Evolutionary conservation across 1,140 invertebrate genomes (phyloP).

Genomic region (Drosophila baimaii): DNA sequence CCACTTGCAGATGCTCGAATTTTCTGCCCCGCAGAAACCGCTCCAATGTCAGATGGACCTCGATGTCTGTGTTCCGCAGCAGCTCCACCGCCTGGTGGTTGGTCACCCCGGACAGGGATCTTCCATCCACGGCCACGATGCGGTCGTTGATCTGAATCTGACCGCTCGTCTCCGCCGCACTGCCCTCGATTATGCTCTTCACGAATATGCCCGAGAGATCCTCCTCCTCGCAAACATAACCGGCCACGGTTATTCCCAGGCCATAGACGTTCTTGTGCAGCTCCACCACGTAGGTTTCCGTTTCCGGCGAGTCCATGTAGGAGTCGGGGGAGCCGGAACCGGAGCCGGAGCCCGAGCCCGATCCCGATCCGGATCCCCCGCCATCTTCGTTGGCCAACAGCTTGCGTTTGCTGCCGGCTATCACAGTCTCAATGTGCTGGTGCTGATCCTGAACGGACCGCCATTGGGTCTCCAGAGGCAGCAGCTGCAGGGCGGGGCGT

Average conservation of each 20-base stretch:
- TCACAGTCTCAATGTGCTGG: constrained; percentile 72
- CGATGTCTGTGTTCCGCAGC: constrained; percentile 91
- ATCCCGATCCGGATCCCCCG: constrained; percentile 44
- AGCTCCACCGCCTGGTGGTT: constrained; percentile 96
- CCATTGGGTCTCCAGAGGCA: constrained; percentile 66
- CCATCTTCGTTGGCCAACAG: constrained; percentile 54
- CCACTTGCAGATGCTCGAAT: constrained; percentile 94
- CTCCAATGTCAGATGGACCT: constrained; percentile 91
- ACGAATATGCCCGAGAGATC: constrained; percentile 96
- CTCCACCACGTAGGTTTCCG: constrained; percentile 87
- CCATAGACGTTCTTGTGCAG: constrained; percentile 88
- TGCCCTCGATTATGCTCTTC: constrained; percentile 96
- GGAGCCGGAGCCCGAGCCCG: constrained; percentile 46
- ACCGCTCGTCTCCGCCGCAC: constrained; percentile 94
- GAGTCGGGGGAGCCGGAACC: constrained; percentile 63
- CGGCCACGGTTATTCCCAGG: constrained; percentile 88
- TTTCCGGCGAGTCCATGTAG: constrained; percentile 84
- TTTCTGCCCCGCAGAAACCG: constrained; percentile 94
- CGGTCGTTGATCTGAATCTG: constrained; percentile 96
- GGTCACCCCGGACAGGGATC: constrained; percentile 91
- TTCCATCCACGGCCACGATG: constrained; percentile 94
- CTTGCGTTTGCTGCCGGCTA: constrained; percentile 68
- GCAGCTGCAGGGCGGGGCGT: constrained; percentile 63
- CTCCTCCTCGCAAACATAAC: constrained; percentile 90
- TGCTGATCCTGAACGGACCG: constrained; percentile 39